Percentiles rank a stretch among this genome's conserved stretches.
phyloP scores from a whole-genome alignment of 2,888 invertebrate genomes.

The Cheilosia pagana region DNA sequence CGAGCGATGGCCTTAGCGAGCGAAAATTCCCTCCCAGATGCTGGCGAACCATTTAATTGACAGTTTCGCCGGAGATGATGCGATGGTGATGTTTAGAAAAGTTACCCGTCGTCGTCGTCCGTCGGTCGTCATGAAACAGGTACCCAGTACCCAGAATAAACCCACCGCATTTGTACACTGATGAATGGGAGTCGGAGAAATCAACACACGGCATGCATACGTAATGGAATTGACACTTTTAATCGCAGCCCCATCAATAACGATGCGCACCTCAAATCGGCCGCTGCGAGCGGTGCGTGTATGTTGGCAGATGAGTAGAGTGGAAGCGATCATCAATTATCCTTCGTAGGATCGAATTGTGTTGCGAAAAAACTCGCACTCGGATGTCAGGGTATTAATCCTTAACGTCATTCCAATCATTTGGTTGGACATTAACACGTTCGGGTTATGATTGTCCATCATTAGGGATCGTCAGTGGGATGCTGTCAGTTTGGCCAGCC shows the following conservation, averaged over 20 bases:
- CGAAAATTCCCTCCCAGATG: constrained; percentile 35
- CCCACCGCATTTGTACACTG: constrained; percentile 15
- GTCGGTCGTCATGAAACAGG: constrained; percentile 3
- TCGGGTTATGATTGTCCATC: constrained; percentile 69
- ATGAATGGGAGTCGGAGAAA: constrained; percentile 38
- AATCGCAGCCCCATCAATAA: constrained; percentile 62
- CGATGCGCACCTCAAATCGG: constrained; percentile 35
- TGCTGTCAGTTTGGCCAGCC: constrained; percentile 28
- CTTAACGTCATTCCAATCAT: constrained; percentile 66
- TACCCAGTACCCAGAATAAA: background rate
- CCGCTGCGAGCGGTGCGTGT: constrained; percentile 12
- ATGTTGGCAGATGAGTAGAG: constrained; percentile 50
- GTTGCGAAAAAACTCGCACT: constrained; percentile 28
- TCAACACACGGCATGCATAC: constrained; percentile 66
- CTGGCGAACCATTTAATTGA: constrained; percentile 61
- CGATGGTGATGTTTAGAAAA: constrained; percentile 37
- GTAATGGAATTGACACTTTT: constrained; percentile 69
- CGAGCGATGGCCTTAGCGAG: constrained; percentile 19
- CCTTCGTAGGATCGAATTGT: constrained; percentile 27
- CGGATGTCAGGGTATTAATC: constrained; percentile 55
- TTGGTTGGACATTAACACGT: constrained; percentile 69
- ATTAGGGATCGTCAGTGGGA: constrained; percentile 58
- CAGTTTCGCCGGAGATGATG: constrained; percentile 42
- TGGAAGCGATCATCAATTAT: constrained; percentile 68
- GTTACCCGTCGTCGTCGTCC: constrained; percentile 23